A percentile compares a stretch with the other conserved stretches of the same genome.
Evolutionary conservation across 2,113 vertebrate species (phyloP).

Genomic region (Ia io): DNA sequence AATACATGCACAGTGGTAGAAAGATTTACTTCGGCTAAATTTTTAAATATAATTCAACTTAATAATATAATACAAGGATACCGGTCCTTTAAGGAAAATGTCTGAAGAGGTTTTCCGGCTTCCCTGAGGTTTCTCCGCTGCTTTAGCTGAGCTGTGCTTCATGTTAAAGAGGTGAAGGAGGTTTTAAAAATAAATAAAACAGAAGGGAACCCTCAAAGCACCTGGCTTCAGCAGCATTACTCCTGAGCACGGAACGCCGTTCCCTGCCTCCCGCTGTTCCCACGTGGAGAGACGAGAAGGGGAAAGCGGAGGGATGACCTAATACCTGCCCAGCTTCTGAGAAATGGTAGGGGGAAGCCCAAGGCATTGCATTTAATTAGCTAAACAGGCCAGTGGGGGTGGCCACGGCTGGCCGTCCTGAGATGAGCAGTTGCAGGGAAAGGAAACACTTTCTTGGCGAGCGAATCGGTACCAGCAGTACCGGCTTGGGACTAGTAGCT

Average conservation of each 20-base stretch:
- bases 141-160: not conserved
- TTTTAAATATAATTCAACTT: slow-evolving; percentile 20
- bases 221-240: not conserved
- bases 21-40: slow-evolving; percentile 5
- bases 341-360: not conserved
- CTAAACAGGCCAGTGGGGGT: not conserved
- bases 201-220: not conserved
- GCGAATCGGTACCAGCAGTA: not conserved
- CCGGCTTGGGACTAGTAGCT: not conserved
- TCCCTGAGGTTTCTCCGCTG: not conserved
- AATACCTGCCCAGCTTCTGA: not conserved
- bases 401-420: not conserved
- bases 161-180: not conserved
- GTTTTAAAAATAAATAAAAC: slow-evolving; percentile 19
- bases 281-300: not conserved
- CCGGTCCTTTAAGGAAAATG: not conserved
- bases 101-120: not conserved
- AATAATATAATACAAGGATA: not conserved
- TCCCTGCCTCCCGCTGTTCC: not conserved
- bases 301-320: not conserved
- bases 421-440: not conserved
- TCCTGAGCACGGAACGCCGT: not conserved
- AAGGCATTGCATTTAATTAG: slow-evolving; percentile 5
- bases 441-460: slow-evolving; percentile 11
- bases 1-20: not conserved